Percentiles rank a stretch among this genome's conserved stretches.
Conservation (phyloP, 2,797 vertebrate genomes). For the Vipera ursinii region DNA sequence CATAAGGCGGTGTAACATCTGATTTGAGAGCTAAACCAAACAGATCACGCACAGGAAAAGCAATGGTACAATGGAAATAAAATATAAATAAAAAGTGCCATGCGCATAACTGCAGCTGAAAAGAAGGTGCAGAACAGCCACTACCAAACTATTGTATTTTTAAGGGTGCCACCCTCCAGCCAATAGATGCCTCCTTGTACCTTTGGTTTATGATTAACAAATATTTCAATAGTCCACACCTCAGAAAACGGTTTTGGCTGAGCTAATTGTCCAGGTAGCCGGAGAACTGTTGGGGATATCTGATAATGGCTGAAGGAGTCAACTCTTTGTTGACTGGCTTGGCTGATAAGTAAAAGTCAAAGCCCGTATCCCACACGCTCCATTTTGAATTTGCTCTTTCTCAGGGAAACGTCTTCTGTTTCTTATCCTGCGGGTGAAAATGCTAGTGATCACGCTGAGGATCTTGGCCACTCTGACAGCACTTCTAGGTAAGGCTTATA, state of each 20-base stretch:
- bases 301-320: conserved; percentile 61
- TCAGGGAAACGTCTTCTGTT: conserved; percentile 41
- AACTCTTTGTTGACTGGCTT: conserved; percentile 60
- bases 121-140: neutral
- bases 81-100: neutral
- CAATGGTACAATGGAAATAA: neutral
- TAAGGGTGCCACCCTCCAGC: conserved; percentile 20
- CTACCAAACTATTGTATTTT: neutral
- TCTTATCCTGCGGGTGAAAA: conserved; percentile 5
- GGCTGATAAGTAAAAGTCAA: conserved; percentile 70
- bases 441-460: conserved; percentile 56
- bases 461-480: conserved; percentile 58
- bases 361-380: conserved; percentile 4
- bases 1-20: neutral
- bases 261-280: conserved; percentile 56
- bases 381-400: conserved; percentile 44
- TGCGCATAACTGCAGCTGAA: neutral
- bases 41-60: neutral
- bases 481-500: conserved; percentile 67
- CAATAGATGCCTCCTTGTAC: conserved; percentile 5
- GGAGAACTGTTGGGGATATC: conserved; percentile 57
- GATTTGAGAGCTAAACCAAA: neutral
- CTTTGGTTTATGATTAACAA: conserved; percentile 74
- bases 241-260: conserved; percentile 58
- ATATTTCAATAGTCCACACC: conserved; percentile 52